These are phyloP conservation scores for Catharus ustulatus DNA, from an alignment of 2,797 vertebrate species.

Conservation along the genomic window DNA sequence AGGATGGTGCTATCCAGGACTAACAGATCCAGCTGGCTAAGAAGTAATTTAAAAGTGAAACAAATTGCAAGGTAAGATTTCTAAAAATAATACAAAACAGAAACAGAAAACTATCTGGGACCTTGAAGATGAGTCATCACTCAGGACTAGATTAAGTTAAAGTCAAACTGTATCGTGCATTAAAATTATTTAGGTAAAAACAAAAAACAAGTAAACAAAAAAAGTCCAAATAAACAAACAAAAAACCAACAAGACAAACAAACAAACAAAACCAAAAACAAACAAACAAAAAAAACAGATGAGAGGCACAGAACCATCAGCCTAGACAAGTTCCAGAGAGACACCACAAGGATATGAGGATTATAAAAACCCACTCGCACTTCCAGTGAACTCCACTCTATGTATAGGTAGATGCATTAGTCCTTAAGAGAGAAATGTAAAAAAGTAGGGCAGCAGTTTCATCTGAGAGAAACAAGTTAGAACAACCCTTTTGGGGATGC, in stretches of 20 bases:
- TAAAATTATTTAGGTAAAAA: neutral
- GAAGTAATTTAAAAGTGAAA: neutral
- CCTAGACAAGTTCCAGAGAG: neutral
- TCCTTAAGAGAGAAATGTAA: neutral
- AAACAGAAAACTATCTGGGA: neutral
- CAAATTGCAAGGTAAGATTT: neutral
- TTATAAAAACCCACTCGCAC: neutral
- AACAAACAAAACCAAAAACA: neutral
- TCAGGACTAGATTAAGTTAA: neutral
- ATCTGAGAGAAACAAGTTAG: neutral
- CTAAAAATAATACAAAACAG: neutral
- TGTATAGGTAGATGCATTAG: neutral
- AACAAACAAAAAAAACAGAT: neutral
- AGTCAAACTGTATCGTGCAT: neutral
- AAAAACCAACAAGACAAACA: neutral
- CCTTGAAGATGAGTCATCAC: neutral
- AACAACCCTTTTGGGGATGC: neutral
- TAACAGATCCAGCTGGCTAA: neutral
- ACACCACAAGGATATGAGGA: neutral
- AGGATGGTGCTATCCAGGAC: neutral
- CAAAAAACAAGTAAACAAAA: neutral
- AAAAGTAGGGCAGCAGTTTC: slow-evolving; percentile 26
- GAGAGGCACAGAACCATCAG: neutral
- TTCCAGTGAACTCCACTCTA: neutral
- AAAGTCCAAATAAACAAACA: neutral